Base-by-base conservation (phyloP, 2,113 vertebrate genomes). In the Heteronetta atricapilla region DNA sequence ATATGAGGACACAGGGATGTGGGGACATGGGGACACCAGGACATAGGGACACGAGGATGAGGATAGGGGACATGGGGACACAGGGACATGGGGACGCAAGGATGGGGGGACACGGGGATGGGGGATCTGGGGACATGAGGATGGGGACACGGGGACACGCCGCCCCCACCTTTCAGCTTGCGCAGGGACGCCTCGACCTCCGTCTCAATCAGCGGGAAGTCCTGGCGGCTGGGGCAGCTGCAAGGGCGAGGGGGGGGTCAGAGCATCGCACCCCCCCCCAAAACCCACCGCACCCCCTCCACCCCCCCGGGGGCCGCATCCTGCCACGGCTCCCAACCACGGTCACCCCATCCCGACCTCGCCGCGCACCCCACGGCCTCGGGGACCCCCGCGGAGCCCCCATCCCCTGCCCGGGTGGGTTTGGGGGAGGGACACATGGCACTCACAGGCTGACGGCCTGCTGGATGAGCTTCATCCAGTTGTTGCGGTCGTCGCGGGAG, bases 141-240 rank as follows among this genome's bases (percentile, higher is more conserved):
- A n/a, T n/a, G n/a, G n/a, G n/a, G n/a, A n/a, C n/a, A n/a, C n/a
- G n/a, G n/a, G n/a, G n/a, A n/a, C n/a, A n/a, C n/a, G n/a, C n/a
- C n/a, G n/a, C n/a, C 42, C 42, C 42, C 81, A 99, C 99, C 98
- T 98, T 98, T 99, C 60, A 99, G 98, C 94, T 98, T 98, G 72
- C 99, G 94, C 33, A 99, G 82, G 66, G 98, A 98, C 15, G 99
- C 99, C 67, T 99, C 99, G 4, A 98, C 96, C 94, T 99, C 99
- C 0, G 98, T 99, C 97, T 99, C 99, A 23, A 99, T 99, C 38
- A 99, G 96, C 8, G 99, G 99, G 48, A 99, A 99, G 75, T 99
- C 98, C 68, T 98, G 98, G 82, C 98, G 97, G 28, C 98, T 98
- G 2, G 99, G 99, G 52, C 99, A 99, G 31, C 99, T 99, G 93